phyloP scores from a whole-genome alignment of 2,797 vertebrate genomes.

The Hybognathus amarus region DNA sequence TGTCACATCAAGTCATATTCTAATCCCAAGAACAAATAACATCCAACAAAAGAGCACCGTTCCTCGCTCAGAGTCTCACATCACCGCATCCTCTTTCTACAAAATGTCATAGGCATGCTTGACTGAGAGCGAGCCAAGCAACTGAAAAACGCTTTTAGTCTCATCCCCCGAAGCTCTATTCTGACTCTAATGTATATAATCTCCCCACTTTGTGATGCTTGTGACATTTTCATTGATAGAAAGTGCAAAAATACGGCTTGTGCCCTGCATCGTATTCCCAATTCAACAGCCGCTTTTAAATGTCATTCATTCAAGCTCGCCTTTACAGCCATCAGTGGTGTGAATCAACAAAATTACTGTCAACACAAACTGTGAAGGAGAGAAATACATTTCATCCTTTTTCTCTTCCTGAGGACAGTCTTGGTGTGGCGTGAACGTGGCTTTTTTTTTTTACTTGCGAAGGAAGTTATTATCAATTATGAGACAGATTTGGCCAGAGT shows the following conservation, averaged over 20 bases:
- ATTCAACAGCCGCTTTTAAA: conserved; percentile 52
- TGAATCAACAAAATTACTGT: conserved; percentile 15
- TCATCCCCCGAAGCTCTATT: conserved; percentile 53
- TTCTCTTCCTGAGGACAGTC: neutral
- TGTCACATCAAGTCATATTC: conserved; percentile 15
- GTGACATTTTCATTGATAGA: conserved; percentile 55
- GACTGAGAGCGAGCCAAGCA: conserved; percentile 72
- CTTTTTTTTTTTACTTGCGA: neutral
- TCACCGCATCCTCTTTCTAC: conserved; percentile 54
- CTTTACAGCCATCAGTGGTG: conserved; percentile 18
- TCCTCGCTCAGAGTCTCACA: neutral
- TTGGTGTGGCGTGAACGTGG: neutral
- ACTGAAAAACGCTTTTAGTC: conserved; percentile 58
- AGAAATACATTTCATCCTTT: neutral
- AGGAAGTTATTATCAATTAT: conserved; percentile 35
- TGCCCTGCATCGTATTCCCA: conserved; percentile 39
- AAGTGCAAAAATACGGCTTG: conserved; percentile 36
- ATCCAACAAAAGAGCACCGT: neutral
- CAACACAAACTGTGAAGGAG: conserved; percentile 28
- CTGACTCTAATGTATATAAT: conserved; percentile 50
- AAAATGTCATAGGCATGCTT: conserved; percentile 77
- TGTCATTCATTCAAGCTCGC: conserved; percentile 49
- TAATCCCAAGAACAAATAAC: conserved; percentile 22
- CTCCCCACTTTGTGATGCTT: conserved; percentile 30
- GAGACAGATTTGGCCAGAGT: conserved; percentile 12